Conservation (phyloP, 2,888 invertebrate species). For the Myathropa florea region DNA sequence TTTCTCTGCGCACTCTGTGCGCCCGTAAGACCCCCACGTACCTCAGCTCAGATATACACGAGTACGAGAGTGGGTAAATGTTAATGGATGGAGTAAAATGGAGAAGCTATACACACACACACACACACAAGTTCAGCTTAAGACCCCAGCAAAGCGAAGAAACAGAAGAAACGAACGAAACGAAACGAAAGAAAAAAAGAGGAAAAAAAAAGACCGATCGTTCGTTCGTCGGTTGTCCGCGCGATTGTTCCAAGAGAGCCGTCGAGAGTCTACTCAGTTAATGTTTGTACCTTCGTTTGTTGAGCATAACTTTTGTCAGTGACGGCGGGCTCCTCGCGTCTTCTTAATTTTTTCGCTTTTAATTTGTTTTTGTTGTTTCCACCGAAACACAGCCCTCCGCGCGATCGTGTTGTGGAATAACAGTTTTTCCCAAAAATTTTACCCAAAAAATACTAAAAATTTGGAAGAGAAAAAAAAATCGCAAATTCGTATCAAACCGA, state of each 20-base stretch:
- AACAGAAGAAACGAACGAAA: not conserved
- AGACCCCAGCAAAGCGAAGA: constrained; percentile 38
- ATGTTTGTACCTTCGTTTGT: constrained; percentile 70
- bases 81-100: constrained; percentile 47
- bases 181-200: constrained; percentile 39
- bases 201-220: constrained; percentile 45
- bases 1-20: not conserved
- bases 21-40: constrained; percentile 55
- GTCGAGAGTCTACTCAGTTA: constrained; percentile 65
- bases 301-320: constrained; percentile 60
- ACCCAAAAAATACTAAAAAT: not conserved
- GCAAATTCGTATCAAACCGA: not conserved
- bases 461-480: not conserved
- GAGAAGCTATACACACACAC: constrained; percentile 19
- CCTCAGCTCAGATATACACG: constrained; percentile 28
- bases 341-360: not conserved
- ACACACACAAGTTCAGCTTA: constrained; percentile 34
- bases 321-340: constrained; percentile 32
- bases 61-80: constrained; percentile 34
- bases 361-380: not conserved
- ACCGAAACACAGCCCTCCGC: not conserved
- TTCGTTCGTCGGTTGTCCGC: constrained; percentile 31
- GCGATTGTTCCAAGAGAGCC: constrained; percentile 57
- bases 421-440: not conserved
- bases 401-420: not conserved